Evolutionary conservation across 1,140 invertebrate species (phyloP).

Genomic region (Neomicropteryx cornuta): DNA sequence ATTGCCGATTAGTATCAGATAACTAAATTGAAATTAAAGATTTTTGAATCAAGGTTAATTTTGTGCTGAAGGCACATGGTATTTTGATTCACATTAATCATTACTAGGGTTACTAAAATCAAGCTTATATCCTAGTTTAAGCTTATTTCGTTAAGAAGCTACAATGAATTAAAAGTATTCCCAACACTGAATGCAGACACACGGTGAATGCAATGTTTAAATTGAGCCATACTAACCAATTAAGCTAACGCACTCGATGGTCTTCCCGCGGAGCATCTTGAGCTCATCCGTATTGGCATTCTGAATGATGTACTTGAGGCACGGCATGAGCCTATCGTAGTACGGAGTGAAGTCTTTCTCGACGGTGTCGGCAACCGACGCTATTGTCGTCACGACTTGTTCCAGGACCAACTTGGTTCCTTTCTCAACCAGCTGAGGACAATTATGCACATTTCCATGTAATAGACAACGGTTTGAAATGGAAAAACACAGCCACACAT

Average conservation of each 20-base stretch:
- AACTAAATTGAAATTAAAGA: no score
- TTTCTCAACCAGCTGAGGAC: slow-evolving; percentile 67
- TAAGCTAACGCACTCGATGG: slow-evolving; percentile 96
- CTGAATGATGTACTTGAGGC: slow-evolving; percentile 94
- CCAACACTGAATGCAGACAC: no score
- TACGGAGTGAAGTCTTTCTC: slow-evolving; percentile 88
- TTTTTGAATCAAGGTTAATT: no score
- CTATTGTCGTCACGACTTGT: slow-evolving; percentile 95
- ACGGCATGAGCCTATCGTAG: slow-evolving; percentile 86
- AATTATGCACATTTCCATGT: slow-evolving; percentile 7
- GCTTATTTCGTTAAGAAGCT: no score
- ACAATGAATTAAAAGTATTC: no score
- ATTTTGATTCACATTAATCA: no score
- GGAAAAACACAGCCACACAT: no score
- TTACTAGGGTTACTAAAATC: no score
- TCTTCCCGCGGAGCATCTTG: slow-evolving; percentile 85
- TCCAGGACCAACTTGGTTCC: slow-evolving; percentile 95
- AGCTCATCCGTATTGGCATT: slow-evolving; percentile 84
- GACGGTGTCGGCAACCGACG: slow-evolving; percentile 96
- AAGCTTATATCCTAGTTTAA: no score
- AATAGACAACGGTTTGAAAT: not conserved
- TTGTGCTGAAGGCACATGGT: no score
- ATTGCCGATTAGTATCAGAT: no score
- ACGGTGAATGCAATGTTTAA: not conserved
- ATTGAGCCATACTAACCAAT: slow-evolving; percentile 54